Evolutionary conservation across 2,797 vertebrate species (phyloP), one percentile per base, ranked within the genome.

Genomic region (Adelosebastes latens): DNA sequence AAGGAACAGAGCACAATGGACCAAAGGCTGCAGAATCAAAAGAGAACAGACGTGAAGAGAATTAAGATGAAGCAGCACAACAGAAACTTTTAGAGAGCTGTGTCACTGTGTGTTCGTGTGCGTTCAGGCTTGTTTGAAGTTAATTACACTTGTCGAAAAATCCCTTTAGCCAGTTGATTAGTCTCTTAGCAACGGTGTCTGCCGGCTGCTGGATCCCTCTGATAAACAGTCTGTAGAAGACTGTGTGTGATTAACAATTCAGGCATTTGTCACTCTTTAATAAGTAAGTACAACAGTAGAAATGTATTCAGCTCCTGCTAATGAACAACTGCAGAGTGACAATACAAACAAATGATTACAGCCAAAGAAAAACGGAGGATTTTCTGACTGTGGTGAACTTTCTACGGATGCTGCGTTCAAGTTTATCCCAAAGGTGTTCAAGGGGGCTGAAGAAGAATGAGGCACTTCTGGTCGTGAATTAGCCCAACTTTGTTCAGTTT

Each of bases 71-170:
- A 59, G 58, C 10, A 5, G 29, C 55, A 32, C 75, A 55, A 53
- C 59, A 42, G 2, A 70, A 77, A 75, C 34, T 60, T 68, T 36
- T 9, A 34, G 55, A 46, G 16, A 34, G 46, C 36, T 31, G 29
- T 14, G 42, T 59, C 2, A 39, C 27, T 79, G 71, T 58, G 49
- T 55, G 53, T 59, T 18, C 55, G 31, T 73, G 64, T 82, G 77
- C 67, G 55, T 72, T 77, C 58, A 58, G 6, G 70, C 69, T 58
- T 77, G 77, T 81, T 72, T 4, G 52, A 87, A 73, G 84, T 82
- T 87, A 90, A 87, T 87, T 84, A 81, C 72, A 81, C 78, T 84
- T 77, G 80, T 84, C 14, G 11, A 80, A 68, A 75, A 77, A 77
- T 79, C 77, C 84, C 74, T 60, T 65, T 16, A 62, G 77, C 65